A percentile compares a stretch with the other conserved stretches of the same genome.
phyloP scores from a whole-genome alignment of 2,797 vertebrate genomes.

The Sebastes iracundus region DNA sequence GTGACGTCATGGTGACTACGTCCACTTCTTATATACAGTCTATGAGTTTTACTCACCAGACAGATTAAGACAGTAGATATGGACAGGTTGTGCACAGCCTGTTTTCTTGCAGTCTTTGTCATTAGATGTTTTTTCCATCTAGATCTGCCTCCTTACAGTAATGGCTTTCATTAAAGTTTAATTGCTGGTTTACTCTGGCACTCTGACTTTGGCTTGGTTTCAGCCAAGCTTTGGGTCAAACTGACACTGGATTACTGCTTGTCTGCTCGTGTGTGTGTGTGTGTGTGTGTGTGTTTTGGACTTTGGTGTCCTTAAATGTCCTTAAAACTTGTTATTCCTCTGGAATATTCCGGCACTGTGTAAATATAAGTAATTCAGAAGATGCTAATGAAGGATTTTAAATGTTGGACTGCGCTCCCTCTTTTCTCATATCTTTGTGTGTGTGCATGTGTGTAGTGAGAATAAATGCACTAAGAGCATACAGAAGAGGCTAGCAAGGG shows the following conservation, averaged over 20 bases:
- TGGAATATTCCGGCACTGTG: slow-evolving; percentile 4
- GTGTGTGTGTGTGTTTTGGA: slow-evolving; percentile 5
- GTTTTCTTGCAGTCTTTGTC: slow-evolving; percentile 35
- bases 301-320: slow-evolving; percentile 45
- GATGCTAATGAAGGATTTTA: slow-evolving; percentile 32
- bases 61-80: slow-evolving; percentile 13
- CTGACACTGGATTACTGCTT: slow-evolving; percentile 39
- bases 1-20: background rate
- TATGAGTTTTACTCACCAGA: background rate
- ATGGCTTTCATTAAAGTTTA: slow-evolving; percentile 70
- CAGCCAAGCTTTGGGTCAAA: slow-evolving; percentile 51
- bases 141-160: slow-evolving; percentile 41
- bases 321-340: slow-evolving; percentile 33
- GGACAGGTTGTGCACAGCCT: slow-evolving; percentile 8
- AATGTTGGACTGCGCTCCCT: slow-evolving; percentile 2
- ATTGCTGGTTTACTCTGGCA: slow-evolving; percentile 55
- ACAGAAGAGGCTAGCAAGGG: slow-evolving; percentile 21
- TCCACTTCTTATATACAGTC: background rate
- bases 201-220: slow-evolving; percentile 51
- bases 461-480: slow-evolving; percentile 5
- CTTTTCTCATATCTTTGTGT: background rate
- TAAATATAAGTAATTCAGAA: slow-evolving; percentile 35
- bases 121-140: slow-evolving; percentile 48
- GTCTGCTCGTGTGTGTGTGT: slow-evolving; percentile 15
- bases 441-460: background rate